Conservation (phyloP, 1,140 invertebrate species). For the Penaeus japonicus region DNA sequence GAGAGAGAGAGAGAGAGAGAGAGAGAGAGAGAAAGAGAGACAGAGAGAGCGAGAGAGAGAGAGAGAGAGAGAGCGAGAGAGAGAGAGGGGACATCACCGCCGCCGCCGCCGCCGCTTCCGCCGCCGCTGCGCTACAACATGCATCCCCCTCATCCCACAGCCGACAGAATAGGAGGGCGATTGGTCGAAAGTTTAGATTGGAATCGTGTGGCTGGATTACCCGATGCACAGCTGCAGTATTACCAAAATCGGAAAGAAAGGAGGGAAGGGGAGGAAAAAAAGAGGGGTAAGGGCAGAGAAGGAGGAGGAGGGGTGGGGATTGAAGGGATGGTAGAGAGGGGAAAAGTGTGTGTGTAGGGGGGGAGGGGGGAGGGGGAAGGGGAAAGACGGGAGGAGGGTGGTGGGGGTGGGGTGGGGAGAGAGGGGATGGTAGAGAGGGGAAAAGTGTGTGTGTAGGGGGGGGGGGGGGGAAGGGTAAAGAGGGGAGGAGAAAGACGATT, state of each 20-base stretch:
- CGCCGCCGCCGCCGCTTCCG: no score
- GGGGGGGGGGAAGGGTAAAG: no score
- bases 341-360: neutral
- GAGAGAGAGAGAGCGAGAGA: no score
- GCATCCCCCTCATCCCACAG: neutral
- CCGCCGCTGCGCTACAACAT: no score
- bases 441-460: no score
- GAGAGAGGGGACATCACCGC: no score
- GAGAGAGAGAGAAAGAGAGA: no score
- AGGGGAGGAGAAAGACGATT: no score
- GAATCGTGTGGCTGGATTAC: constrained; percentile 35
- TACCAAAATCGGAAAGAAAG: constrained; percentile 6
- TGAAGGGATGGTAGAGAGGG: neutral
- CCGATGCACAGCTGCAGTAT: neutral
- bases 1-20: no score
- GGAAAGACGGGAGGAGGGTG: neutral
- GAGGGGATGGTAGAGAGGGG: no score
- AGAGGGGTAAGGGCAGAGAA: neutral
- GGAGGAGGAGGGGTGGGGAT: neutral
- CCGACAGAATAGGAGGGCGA: constrained; percentile 13
- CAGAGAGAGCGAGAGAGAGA: no score
- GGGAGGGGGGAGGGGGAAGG: neutral
- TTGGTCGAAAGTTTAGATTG: constrained; percentile 49
- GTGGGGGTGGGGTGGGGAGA: neutral
- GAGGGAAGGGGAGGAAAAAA: neutral